Percentiles rank a stretch among this genome's conserved stretches.
Evolutionary conservation across 2,113 vertebrate species (phyloP).

Genomic region (Haliaeetus leucogaster): DNA sequence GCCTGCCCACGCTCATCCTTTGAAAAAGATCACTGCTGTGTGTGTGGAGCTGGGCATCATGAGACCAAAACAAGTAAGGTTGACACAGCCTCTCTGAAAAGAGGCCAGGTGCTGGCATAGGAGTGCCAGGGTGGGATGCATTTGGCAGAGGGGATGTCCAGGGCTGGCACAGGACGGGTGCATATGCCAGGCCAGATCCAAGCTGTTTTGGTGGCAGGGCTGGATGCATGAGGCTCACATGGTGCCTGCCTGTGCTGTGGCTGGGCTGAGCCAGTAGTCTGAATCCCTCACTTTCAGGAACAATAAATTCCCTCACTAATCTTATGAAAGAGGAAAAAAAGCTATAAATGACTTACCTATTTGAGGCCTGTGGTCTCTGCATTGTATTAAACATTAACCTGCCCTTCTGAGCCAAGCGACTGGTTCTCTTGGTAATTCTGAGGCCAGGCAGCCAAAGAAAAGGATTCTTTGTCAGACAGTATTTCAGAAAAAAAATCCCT

Average conservation of each 20-base stretch:
- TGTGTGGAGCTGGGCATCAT: accelerated
- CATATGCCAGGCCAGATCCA: accelerated
- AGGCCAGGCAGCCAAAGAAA: background rate
- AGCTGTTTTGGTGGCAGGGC: background rate
- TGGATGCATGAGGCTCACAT: background rate
- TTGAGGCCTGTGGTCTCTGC: background rate
- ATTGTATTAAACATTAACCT: conserved; percentile 61
- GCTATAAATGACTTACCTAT: conserved; percentile 18
- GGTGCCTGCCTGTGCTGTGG: background rate
- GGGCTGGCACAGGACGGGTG: accelerated
- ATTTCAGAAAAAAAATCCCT: conserved; percentile 4
- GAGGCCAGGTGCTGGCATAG: background rate
- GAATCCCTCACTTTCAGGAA: background rate
- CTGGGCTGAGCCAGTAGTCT: background rate
- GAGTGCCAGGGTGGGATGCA: background rate
- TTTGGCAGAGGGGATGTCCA: background rate
- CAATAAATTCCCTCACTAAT: conserved; percentile 4
- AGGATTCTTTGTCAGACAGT: conserved; percentile 31
- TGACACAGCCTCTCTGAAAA: background rate
- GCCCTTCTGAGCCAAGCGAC: background rate
- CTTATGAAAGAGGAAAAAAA: background rate
- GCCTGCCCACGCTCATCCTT: accelerated
- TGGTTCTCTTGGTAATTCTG: conserved; percentile 1
- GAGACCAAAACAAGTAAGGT: accelerated
- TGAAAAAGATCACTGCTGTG: accelerated